Evolutionary conservation across 2,888 invertebrate genomes (phyloP).

Genomic region (Drosophila limbata): DNA sequence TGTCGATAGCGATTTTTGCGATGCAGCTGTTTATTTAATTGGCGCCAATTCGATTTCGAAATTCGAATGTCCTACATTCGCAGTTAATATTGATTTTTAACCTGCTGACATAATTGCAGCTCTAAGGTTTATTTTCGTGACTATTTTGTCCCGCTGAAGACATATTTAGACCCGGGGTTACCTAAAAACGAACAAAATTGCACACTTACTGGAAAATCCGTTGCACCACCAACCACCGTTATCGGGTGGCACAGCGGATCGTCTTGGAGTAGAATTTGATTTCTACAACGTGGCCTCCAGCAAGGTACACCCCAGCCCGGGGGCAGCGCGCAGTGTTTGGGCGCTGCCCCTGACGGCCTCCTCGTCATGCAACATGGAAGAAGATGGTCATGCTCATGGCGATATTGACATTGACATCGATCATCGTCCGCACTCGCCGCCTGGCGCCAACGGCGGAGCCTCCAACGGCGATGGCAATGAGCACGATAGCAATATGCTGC

Average conservation of each 20-base stretch:
- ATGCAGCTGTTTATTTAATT: constrained; percentile 48
- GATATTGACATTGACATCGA: constrained; percentile 82
- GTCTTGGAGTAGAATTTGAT: constrained; percentile 76
- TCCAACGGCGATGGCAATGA: constrained; percentile 53
- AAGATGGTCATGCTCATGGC: constrained; percentile 86
- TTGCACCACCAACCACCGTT: constrained; percentile 76
- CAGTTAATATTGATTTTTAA: constrained; percentile 64
- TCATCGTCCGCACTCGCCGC: constrained; percentile 80
- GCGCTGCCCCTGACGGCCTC: constrained; percentile 92
- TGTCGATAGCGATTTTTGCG: background rate
- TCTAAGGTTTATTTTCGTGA: constrained; percentile 54
- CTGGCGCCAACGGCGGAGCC: constrained; percentile 41
- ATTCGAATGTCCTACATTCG: constrained; percentile 71
- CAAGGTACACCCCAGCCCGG: constrained; percentile 93
- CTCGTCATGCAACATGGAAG: constrained; percentile 92
- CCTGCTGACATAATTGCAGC: constrained; percentile 71
- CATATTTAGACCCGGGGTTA: constrained; percentile 20
- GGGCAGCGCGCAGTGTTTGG: constrained; percentile 96
- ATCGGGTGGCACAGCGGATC: constrained; percentile 77
- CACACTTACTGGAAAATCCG: constrained; percentile 83
- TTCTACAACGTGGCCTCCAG: constrained; percentile 85
- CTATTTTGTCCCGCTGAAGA: background rate
- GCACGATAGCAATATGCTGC: constrained; percentile 85
- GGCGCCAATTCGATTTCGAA: constrained; percentile 74
- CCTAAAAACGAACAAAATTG: constrained; percentile 79